phyloP scores from a whole-genome alignment of 2,113 vertebrate genomes.

The Montifringilla adamsi region DNA sequence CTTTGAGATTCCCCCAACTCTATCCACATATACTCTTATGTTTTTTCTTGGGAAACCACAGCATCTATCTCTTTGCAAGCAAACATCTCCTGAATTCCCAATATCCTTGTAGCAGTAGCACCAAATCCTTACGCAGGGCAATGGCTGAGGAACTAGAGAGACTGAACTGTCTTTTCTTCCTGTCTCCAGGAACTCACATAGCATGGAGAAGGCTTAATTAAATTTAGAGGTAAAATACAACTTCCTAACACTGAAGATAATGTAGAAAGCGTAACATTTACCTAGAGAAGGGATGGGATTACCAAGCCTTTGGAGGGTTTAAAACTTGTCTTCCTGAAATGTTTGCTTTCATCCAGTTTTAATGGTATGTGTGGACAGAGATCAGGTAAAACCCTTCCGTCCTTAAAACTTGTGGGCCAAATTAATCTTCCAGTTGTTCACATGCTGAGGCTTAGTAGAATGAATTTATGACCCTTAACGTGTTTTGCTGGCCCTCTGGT shows the following conservation, averaged over 20 bases:
- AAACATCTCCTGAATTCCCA: not conserved
- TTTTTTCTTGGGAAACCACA: not conserved
- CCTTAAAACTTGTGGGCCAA: not conserved
- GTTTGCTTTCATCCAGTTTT: not conserved
- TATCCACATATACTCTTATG: accelerated
- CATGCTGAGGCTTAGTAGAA: not conserved
- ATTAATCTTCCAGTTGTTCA: not conserved
- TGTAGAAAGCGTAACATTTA: not conserved
- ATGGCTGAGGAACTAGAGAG: not conserved
- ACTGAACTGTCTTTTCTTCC: not conserved
- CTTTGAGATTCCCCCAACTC: not conserved
- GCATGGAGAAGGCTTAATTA: not conserved
- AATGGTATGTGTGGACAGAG: not conserved
- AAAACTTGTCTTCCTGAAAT: not conserved
- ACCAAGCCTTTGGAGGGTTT: not conserved
- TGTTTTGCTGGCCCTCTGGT: not conserved
- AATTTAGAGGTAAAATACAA: not conserved
- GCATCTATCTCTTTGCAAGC: not conserved
- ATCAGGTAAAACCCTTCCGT: not conserved
- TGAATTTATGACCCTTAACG: not conserved
- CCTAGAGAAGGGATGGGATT: not conserved
- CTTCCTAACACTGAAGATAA: not conserved
- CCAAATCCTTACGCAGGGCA: not conserved
- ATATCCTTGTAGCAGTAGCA: not conserved
- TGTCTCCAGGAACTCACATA: not conserved